phyloP scores from a whole-genome alignment of 2,797 vertebrate species.

The Halcyon leucocephala region DNA sequence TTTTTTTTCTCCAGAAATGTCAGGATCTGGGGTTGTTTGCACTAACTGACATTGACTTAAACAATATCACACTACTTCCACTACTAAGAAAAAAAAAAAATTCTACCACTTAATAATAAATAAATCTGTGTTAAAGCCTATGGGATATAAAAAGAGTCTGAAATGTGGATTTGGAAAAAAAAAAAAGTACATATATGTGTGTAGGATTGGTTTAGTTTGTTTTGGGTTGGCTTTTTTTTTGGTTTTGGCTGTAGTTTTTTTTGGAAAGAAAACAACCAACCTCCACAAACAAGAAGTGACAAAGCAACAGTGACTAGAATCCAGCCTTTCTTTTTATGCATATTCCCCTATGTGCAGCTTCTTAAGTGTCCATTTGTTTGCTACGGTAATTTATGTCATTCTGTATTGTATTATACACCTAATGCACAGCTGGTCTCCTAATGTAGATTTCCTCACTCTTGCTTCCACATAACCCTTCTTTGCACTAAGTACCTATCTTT shows the following conservation, averaged over 20 bases:
- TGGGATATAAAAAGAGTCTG: rapidly evolving
- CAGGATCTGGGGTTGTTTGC: neutral
- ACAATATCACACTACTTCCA: neutral
- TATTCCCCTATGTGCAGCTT: conserved; percentile 53
- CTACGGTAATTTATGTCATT: conserved; percentile 76
- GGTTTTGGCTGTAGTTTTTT: neutral
- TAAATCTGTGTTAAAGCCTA: neutral
- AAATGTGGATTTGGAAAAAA: neutral
- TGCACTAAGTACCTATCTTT: conserved; percentile 21
- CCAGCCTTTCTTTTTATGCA: neutral
- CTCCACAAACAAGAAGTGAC: neutral
- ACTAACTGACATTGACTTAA: neutral
- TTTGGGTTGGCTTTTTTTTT: neutral
- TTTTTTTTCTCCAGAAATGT: neutral
- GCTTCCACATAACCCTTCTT: conserved; percentile 29
- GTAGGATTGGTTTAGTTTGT: neutral
- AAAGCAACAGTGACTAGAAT: neutral
- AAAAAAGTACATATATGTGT: neutral
- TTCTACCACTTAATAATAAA: neutral
- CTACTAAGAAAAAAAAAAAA: neutral
- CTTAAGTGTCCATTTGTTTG: conserved; percentile 76
- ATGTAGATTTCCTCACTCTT: conserved; percentile 71
- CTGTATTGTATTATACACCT: conserved; percentile 68
- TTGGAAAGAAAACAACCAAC: neutral
- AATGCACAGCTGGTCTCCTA: conserved; percentile 74